Conservation (phyloP, 2,888 invertebrate species). For the Lucinisca nassula region DNA sequence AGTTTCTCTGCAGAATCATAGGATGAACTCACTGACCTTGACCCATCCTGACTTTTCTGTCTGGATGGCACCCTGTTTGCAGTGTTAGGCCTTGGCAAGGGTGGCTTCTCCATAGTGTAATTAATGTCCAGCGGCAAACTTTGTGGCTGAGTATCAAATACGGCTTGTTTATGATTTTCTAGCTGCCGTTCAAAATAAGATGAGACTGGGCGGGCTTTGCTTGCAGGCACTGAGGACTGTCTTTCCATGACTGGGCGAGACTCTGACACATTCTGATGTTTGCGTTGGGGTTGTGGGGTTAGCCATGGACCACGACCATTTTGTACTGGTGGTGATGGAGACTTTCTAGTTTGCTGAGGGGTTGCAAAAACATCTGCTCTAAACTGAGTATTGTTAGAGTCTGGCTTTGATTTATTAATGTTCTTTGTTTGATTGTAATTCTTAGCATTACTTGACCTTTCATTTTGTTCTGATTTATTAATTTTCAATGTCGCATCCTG, state of each 20-base stretch:
- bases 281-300: slow-evolving; percentile 77
- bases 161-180: slow-evolving; percentile 33
- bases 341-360: slow-evolving; percentile 56
- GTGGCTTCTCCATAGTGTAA: slow-evolving; percentile 51
- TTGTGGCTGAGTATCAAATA: slow-evolving; percentile 48
- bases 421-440: not conserved
- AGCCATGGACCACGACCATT: slow-evolving; percentile 49
- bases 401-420: not conserved
- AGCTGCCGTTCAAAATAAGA: slow-evolving; percentile 14
- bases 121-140: slow-evolving; percentile 48
- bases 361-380: slow-evolving; percentile 55
- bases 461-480: not conserved
- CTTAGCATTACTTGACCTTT: not conserved
- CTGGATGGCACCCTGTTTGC: not conserved
- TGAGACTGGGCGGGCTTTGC: not conserved
- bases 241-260: slow-evolving; percentile 48
- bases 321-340: slow-evolving; percentile 54
- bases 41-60: not conserved
- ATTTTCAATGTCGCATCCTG: not conserved
- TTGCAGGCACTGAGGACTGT: slow-evolving; percentile 53
- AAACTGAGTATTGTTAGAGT: not conserved
- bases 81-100: slow-evolving; percentile 47
- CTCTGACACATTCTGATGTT: slow-evolving; percentile 23
- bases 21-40: not conserved
- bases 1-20: not conserved